These are phyloP conservation scores for Polydrusus cervinus DNA, from an alignment of 2,888 invertebrate genomes.

Conservation along the genomic window DNA sequence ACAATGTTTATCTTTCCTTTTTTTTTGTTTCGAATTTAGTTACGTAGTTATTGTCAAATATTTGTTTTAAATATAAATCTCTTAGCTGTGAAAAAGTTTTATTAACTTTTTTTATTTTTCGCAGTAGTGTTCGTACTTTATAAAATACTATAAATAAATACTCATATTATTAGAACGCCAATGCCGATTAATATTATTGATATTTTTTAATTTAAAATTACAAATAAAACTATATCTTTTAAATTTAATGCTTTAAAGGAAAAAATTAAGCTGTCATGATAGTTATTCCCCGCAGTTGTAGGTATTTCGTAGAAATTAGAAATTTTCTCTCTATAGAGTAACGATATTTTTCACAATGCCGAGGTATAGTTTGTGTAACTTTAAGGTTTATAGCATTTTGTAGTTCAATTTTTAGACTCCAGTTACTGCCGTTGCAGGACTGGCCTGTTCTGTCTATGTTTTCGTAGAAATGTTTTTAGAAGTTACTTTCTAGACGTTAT, in stretches of 20 bases:
- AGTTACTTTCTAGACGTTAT: conserved; percentile 47
- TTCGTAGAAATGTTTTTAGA: conserved; percentile 49
- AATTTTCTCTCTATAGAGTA: conserved; percentile 41
- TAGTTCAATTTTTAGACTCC: conserved; percentile 48
- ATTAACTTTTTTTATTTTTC: no score
- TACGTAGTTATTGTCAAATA: no score
- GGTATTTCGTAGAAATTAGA: conserved; percentile 29
- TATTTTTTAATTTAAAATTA: neutral
- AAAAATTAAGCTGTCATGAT: conserved; percentile 13
- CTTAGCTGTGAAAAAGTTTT: no score
- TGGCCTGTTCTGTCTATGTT: conserved; percentile 35
- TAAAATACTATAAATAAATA: no score
- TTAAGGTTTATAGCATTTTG: conserved; percentile 60
- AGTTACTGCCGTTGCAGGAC: conserved; percentile 32
- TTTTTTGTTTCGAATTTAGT: no score
- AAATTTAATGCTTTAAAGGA: neutral
- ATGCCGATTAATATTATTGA: neutral
- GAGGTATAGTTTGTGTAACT: conserved; percentile 71
- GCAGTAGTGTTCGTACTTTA: no score
- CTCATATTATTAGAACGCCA: no score
- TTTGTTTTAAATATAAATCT: no score
- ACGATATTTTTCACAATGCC: conserved; percentile 59
- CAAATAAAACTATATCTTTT: neutral
- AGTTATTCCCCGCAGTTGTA: conserved; percentile 18
- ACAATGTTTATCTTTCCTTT: no score